Conservation (phyloP, 2,888 invertebrate genomes). For the Tetranychus piercei region DNA sequence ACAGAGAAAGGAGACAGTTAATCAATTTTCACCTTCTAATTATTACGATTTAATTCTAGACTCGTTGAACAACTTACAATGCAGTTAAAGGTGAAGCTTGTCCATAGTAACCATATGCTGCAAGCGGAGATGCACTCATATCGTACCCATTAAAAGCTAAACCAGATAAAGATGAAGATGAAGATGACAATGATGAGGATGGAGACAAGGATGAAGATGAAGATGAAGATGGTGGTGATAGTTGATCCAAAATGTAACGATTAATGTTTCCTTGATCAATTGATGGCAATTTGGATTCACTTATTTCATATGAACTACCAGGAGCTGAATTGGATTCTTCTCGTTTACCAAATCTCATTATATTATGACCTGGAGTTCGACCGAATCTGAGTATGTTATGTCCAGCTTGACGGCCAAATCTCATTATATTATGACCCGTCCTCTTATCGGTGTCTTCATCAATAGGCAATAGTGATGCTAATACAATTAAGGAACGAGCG, state of each 20-base stretch:
- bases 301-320: conserved; percentile 1
- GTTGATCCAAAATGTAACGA: too few species aligned
- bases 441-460: conserved; percentile 14
- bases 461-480: not conserved
- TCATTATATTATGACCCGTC: conserved; percentile 21
- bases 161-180: too few species aligned
- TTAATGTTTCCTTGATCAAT: not conserved
- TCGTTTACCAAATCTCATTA: conserved; percentile 23
- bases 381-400: conserved; percentile 23
- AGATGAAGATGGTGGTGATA: too few species aligned
- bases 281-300: not conserved
- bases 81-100: not conserved
- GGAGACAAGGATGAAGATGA: not conserved
- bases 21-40: not conserved
- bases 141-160: not conserved
- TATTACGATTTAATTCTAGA: not conserved
- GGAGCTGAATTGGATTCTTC: not conserved
- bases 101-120: not conserved
- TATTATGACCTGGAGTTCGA: conserved; percentile 19
- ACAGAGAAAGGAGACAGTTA: not conserved
- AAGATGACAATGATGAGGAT: not conserved
- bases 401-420: conserved; percentile 20
- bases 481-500: not conserved
- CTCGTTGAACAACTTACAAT: not conserved
- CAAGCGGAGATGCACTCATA: not conserved